Base-by-base conservation (phyloP, 2,797 vertebrate genomes). In the Pampus argenteus region DNA sequence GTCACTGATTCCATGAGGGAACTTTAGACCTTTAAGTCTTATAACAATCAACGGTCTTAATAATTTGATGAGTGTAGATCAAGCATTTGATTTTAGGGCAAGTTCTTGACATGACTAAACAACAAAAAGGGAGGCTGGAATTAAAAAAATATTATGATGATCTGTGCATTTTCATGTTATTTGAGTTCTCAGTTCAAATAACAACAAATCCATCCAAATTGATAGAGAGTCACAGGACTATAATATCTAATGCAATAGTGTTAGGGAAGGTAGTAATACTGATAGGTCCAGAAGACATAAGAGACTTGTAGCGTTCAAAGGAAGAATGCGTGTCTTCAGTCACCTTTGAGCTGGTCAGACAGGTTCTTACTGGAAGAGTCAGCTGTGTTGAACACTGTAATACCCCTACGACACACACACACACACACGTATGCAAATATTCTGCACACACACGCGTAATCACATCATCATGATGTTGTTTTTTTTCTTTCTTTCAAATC, bases 331-430 rank as follows among this genome's bases (percentile, higher is more conserved):
- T 22, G 34, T 66, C n/a, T 73, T 67, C 49, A 55, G 15, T 59
- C 23, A 67, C 51, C n/a, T 54, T 47, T 23, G 26, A 89, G 76
- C 86, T 70, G 71, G 91, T 86, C 70, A 20, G 79, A 89, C 88
- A 76, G 88, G 88, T 89, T 91, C 75, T 74, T 82, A 86, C 76
- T 79, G 81, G 81, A 9, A 42, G 26, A 78, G 26, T 64, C 57
- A 77, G 51, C 75, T 61, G 56, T 56, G 18, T 74, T 28, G 31
- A 65, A 62, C 51, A 71, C 55, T 0, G 1, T 3, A 22, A 42
- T 61, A 73, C 38, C 47, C 29, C 17, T 69, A 18, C 3, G 25
- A 22, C 31, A 51, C 26, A 48, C 49, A 28, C 42, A 38, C 31
- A 40, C 42, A 42, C 15, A 61, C 23, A 25, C 26, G 62, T 22